phyloP scores from a whole-genome alignment of 2,113 vertebrate species.

The Lathamus discolor region DNA sequence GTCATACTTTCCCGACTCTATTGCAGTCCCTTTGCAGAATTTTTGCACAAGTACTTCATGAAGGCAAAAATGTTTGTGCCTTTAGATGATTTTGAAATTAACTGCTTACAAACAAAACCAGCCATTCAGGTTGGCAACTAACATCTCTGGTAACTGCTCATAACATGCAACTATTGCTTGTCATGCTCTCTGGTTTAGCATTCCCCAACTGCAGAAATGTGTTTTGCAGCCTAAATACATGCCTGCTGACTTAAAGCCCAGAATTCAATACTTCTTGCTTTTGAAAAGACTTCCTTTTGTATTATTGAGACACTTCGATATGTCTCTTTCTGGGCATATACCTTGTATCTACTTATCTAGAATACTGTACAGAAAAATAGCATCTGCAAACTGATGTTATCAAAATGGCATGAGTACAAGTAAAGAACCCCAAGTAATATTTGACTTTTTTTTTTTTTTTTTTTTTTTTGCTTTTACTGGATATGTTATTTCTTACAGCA shows the following conservation, averaged over 20 bases:
- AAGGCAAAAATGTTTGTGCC: not conserved
- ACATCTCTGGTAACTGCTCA: not conserved
- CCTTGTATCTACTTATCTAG: not conserved
- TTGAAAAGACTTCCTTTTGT: not conserved
- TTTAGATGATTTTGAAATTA: not conserved
- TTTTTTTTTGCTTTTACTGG: not conserved
- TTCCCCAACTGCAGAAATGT: not conserved
- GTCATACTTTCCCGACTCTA: not conserved
- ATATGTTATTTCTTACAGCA: not conserved
- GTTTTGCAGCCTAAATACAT: not conserved
- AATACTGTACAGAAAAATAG: not conserved
- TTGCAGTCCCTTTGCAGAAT: not conserved
- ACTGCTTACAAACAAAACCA: not conserved
- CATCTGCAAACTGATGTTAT: not conserved
- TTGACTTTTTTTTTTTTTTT: not conserved
- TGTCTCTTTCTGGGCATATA: not conserved
- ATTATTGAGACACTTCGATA: not conserved
- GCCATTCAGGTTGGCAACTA: not conserved
- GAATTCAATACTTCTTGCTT: not conserved
- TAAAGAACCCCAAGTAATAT: not conserved
- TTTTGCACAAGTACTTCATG: not conserved
- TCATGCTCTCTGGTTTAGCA: not conserved
- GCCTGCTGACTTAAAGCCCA: not conserved
- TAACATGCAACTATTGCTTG: not conserved
- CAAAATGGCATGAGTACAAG: not conserved